These are phyloP conservation scores for Aeoliscus strigatus DNA, from an alignment of 2,797 vertebrate species.

Conservation along the genomic window DNA sequence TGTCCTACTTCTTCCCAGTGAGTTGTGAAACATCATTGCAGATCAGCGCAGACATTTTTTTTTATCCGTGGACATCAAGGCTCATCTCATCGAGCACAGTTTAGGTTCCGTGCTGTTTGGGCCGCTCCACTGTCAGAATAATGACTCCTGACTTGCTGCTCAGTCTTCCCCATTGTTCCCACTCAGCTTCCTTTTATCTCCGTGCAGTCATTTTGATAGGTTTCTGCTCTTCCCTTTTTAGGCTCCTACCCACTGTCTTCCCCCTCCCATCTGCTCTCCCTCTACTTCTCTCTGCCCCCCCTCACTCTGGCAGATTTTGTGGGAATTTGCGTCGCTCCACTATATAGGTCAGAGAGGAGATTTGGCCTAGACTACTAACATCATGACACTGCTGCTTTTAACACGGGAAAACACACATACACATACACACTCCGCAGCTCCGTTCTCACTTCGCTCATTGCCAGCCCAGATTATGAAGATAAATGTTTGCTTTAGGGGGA, in stretches of 20 bases:
- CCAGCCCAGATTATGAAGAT: conserved; percentile 64
- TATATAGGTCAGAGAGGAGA: conserved; percentile 71
- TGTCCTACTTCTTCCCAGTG: no score
- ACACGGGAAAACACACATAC: conserved; percentile 7
- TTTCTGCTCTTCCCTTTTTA: conserved; percentile 23
- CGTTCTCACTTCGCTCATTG: conserved; percentile 46
- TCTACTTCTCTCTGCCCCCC: conserved; percentile 13
- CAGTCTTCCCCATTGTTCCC: conserved; percentile 30
- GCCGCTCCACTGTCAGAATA: conserved; percentile 38
- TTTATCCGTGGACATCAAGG: not conserved
- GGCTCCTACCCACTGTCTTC: not conserved
- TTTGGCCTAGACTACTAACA: conserved; percentile 54
- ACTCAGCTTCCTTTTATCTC: conserved; percentile 29
- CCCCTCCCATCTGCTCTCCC: not conserved
- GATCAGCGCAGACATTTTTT: not conserved
- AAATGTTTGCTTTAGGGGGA: conserved; percentile 58
- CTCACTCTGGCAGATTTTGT: conserved; percentile 46
- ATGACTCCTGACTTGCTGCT: conserved; percentile 42
- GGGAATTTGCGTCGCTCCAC: conserved; percentile 41
- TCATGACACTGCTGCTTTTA: conserved; percentile 46
- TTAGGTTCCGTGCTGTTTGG: conserved; percentile 33
- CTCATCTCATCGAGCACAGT: conserved; percentile 20
- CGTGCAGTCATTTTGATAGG: conserved; percentile 25
- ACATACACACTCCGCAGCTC: conserved; percentile 20
- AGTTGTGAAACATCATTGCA: conserved; percentile 1